phyloP scores from a whole-genome alignment of 2,888 invertebrate species.

The Agonopterix heracliana region DNA sequence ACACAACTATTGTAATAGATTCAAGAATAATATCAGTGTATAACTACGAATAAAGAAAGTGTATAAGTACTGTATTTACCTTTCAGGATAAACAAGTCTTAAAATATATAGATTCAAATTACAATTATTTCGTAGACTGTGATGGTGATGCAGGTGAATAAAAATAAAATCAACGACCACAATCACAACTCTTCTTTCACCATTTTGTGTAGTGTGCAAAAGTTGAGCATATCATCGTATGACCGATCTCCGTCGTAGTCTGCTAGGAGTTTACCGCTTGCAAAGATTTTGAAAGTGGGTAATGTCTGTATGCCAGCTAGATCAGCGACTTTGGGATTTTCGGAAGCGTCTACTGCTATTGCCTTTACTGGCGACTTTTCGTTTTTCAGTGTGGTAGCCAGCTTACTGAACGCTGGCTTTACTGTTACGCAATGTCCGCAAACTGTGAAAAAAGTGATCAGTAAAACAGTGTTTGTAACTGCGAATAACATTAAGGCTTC shows the following conservation, averaged over 20 bases:
- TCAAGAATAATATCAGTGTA: too few relatives aligned
- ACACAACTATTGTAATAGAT: too few relatives aligned
- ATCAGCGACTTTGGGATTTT: conserved; percentile 75
- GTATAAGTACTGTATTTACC: too few relatives aligned
- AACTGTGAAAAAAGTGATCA: conserved; percentile 63
- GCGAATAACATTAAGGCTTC: too few relatives aligned
- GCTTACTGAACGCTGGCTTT: conserved; percentile 80
- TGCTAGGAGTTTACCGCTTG: conserved; percentile 64
- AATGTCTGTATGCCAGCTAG: conserved; percentile 78
- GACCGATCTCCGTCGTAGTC: conserved; percentile 77
- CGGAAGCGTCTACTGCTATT: conserved; percentile 81
- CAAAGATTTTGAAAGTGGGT: conserved; percentile 81
- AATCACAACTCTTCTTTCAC: conserved; percentile 64
- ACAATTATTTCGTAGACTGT: too few relatives aligned
- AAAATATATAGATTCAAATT: too few relatives aligned
- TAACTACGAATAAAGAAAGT: too few relatives aligned
- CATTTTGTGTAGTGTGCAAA: conserved; percentile 46
- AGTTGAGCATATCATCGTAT: conserved; percentile 71
- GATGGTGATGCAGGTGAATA: too few relatives aligned
- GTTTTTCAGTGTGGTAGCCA: conserved; percentile 66
- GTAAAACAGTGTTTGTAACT: too few relatives aligned
- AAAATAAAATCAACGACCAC: conserved; percentile 4
- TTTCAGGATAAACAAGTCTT: too few relatives aligned
- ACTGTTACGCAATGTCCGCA: conserved; percentile 82
- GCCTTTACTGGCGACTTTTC: conserved; percentile 52